These are phyloP conservation scores for Folsomia manolachei DNA, from an alignment of 2,888 invertebrate species.

Conservation along the genomic window DNA sequence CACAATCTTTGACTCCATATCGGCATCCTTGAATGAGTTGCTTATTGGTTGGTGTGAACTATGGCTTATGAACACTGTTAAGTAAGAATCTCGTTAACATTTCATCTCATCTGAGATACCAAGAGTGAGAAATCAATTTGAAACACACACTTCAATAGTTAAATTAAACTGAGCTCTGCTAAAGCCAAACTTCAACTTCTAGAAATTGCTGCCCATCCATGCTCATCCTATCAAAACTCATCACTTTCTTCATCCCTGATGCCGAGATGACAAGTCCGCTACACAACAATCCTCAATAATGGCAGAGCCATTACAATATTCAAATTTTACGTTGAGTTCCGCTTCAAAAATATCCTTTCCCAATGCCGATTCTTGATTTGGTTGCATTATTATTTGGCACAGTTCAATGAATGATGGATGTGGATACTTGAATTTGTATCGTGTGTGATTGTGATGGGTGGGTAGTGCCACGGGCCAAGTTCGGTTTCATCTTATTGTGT, in stretches of 20 bases:
- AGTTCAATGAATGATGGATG: constrained; percentile 18
- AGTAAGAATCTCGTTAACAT: not conserved
- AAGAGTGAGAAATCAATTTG: constrained; percentile 5
- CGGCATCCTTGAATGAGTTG: not conserved
- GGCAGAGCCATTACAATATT: constrained; percentile 13
- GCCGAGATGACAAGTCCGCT: not conserved
- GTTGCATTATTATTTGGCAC: constrained; percentile 9
- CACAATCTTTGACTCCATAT: not conserved
- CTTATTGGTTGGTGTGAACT: not conserved
- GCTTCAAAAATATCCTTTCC: not conserved
- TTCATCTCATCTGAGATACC: not conserved
- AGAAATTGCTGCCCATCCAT: not conserved
- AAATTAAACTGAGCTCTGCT: not conserved
- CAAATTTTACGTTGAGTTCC: not conserved
- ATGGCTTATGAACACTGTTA: not conserved
- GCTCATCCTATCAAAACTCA: not conserved
- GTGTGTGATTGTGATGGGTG: too few relatives aligned
- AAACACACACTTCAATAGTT: constrained; percentile 2
- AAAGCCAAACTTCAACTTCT: not conserved
- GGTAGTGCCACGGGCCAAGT: not conserved
- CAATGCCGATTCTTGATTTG: constrained; percentile 1
- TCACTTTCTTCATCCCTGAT: not conserved
- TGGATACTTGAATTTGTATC: not conserved
- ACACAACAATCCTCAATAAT: not conserved
- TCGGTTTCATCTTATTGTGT: not conserved